These are phyloP conservation scores for Lochmaea crataegi DNA, from an alignment of 2,888 invertebrate species.

Conservation along the genomic window DNA sequence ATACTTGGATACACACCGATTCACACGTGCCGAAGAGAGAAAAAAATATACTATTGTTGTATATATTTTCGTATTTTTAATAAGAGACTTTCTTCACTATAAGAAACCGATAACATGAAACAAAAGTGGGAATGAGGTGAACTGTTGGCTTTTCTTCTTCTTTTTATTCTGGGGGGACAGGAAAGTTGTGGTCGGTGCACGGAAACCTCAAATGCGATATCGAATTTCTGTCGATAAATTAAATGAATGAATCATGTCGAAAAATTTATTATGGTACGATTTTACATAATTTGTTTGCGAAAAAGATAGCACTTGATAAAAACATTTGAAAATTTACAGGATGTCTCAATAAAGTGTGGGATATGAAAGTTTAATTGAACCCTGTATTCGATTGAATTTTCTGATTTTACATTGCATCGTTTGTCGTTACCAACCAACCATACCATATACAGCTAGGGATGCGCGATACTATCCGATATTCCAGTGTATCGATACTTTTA, in stretches of 20 bases:
- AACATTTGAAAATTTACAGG: too few species aligned
- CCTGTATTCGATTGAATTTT: too few species aligned
- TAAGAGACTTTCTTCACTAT: constrained; percentile 27
- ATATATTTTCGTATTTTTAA: constrained; percentile 32
- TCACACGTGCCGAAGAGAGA: constrained; percentile 51
- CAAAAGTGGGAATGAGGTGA: constrained; percentile 28
- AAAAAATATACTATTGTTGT: constrained; percentile 39
- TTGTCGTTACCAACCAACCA: too few species aligned
- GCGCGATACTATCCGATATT: too few species aligned
- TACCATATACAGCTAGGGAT: too few species aligned
- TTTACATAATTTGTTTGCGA: too few species aligned
- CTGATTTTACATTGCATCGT: too few species aligned
- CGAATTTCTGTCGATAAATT: constrained; percentile 2
- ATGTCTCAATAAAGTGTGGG: too few species aligned
- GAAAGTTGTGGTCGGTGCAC: constrained; percentile 9
- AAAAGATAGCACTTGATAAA: too few species aligned
- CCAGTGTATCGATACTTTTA: too few species aligned
- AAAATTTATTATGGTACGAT: too few species aligned
- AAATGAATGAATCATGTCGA: neutral
- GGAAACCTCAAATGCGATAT: constrained; percentile 27
- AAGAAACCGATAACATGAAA: constrained; percentile 15
- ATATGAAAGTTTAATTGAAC: too few species aligned
- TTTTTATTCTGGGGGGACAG: constrained; percentile 9
- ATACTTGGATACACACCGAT: constrained; percentile 57
- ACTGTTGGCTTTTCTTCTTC: constrained; percentile 10